Percentiles rank a stretch among this genome's conserved stretches.
Evolutionary conservation across 2,888 invertebrate species (phyloP).

Genomic region (Neoaliturus tenellus): DNA sequence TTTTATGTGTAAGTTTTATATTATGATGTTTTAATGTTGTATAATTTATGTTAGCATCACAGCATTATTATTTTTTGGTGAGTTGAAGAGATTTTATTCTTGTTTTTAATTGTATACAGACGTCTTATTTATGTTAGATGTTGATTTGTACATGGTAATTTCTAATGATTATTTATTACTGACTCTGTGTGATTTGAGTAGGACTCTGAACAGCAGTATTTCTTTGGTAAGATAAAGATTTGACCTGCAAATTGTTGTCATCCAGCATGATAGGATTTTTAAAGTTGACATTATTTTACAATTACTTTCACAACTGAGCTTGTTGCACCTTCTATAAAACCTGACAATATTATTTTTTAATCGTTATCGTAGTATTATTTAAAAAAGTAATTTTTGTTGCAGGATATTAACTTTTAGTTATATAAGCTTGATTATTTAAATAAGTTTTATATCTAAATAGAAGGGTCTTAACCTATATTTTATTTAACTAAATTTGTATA

Average conservation of each 20-base stretch:
- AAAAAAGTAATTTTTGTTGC: not conserved
- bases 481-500: constrained; percentile 20
- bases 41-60: constrained; percentile 52
- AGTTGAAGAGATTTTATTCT: constrained; percentile 45
- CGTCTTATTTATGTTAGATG: constrained; percentile 33
- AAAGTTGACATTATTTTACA: no score
- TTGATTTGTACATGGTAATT: constrained; percentile 43
- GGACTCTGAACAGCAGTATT: constrained; percentile 24
- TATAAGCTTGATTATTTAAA: not conserved
- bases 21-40: constrained; percentile 47
- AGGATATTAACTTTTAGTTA: not conserved
- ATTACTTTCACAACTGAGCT: not conserved
- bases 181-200: constrained; percentile 28
- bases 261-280: not conserved
- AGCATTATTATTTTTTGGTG: constrained; percentile 31
- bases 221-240: constrained; percentile 13
- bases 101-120: constrained; percentile 42
- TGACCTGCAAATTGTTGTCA: not conserved
- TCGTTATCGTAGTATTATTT: not conserved
- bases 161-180: constrained; percentile 31
- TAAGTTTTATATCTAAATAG: not conserved
- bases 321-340: not conserved
- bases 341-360: not conserved
- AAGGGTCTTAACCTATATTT: not conserved
- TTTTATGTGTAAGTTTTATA: constrained; percentile 34